Percentiles rank a stretch among this genome's conserved stretches.
These are phyloP conservation scores for Pelagia noctiluca DNA, from an alignment of 30 jellyfish, hydroid and myxozoan species.

Conservation along the genomic window DNA sequence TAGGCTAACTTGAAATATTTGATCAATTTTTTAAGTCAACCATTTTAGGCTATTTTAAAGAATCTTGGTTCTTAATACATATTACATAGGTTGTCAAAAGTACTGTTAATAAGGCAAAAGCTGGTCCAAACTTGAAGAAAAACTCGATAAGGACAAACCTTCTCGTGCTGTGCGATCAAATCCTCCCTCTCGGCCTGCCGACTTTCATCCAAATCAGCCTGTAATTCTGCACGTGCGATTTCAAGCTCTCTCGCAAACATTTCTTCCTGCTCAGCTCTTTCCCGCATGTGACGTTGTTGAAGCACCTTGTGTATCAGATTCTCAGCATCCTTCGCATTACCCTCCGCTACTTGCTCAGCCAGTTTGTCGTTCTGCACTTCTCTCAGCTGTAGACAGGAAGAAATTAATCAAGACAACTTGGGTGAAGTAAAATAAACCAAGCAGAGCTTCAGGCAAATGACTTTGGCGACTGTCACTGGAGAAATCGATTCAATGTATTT, in stretches of 20 bases:
- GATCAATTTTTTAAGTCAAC: too few species aligned
- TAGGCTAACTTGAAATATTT: too few species aligned
- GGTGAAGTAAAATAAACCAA: too few species aligned
- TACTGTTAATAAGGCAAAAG: too few species aligned
- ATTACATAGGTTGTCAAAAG: too few species aligned
- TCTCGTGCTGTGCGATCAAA: conserved; percentile 83
- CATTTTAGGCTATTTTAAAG: too few species aligned
- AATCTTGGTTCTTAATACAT: too few species aligned
- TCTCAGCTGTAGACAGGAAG: conserved; percentile 88
- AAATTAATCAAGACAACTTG: too few species aligned
- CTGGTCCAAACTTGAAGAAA: too few species aligned
- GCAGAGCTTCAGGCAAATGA: too few species aligned
- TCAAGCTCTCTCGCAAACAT: conserved; percentile 81
- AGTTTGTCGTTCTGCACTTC: conserved; percentile 79
- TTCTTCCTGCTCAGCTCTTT: conserved; percentile 90
- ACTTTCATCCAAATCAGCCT: conserved; percentile 70
- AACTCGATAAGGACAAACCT: conserved; percentile 62
- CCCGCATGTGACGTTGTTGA: conserved; percentile 98
- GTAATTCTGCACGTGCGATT: conserved; percentile 71
- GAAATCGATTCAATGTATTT: too few species aligned
- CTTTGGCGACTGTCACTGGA: too few species aligned
- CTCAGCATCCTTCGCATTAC: conserved; percentile 82
- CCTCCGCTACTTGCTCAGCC: conserved; percentile 60
- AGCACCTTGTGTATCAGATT: conserved; percentile 81
- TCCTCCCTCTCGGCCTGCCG: conserved; percentile 81